Evolutionary conservation across 2,113 vertebrate species (phyloP).

Genomic region (Dicentrarchus labrax): DNA sequence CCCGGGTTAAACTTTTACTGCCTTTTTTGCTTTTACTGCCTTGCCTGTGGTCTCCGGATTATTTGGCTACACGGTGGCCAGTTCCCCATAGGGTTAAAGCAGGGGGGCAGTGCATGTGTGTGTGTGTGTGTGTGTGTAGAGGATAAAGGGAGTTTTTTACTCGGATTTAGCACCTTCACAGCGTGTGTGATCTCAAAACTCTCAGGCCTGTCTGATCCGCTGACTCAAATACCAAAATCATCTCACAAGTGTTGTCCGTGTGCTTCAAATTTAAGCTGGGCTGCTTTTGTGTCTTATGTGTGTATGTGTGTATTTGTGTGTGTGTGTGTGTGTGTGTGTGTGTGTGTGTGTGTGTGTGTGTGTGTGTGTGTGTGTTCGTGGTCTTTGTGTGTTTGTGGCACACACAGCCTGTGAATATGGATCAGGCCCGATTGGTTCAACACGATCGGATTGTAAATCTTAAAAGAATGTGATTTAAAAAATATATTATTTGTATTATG

Average conservation of each 20-base stretch:
- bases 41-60: conserved; percentile 75
- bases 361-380: conserved; percentile 9
- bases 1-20: conserved; percentile 85
- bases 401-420: conserved; percentile 6
- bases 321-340: neutral
- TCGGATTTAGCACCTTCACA: conserved; percentile 1
- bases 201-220: conserved; percentile 1
- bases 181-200: conserved; percentile 1
- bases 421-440: conserved; percentile 2
- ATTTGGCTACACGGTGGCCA: conserved; percentile 70
- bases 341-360: conserved; percentile 2
- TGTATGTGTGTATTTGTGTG: neutral
- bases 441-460: conserved; percentile 32
- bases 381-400: neutral
- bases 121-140: no score
- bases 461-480: conserved; percentile 3
- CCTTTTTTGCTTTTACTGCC: conserved; percentile 85
- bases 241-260: neutral
- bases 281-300: neutral
- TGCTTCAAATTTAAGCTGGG: neutral
- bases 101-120: neutral
- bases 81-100: conserved; percentile 45
- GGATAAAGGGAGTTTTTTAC: neutral
- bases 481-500: conserved; percentile 7
- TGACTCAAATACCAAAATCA: conserved; percentile 7